Conservation (phyloP, 2,888 invertebrate species). For the Drosophila affinis region DNA sequence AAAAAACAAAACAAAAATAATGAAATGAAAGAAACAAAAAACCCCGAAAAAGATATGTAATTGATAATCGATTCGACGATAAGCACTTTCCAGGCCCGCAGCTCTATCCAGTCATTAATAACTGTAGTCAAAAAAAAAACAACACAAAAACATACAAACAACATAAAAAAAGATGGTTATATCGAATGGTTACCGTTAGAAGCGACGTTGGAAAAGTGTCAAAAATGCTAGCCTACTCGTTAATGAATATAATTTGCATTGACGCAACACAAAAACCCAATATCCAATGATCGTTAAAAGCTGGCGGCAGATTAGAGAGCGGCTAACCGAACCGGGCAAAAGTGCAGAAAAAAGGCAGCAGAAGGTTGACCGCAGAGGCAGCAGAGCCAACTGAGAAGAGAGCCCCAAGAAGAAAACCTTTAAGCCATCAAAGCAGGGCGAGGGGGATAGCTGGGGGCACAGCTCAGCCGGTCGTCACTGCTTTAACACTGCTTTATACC, state of each 20-base stretch:
- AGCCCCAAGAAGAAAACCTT: conserved; percentile 31
- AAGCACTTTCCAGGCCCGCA: conserved; percentile 50
- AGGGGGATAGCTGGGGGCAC: conserved; percentile 12
- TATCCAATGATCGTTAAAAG: conserved; percentile 52
- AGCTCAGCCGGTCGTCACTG: conserved; percentile 23
- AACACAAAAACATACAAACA: not conserved
- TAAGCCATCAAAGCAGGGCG: conserved; percentile 25
- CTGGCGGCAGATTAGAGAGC: conserved; percentile 64
- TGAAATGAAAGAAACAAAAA: conserved; percentile 7
- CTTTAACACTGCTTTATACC: conserved; percentile 44
- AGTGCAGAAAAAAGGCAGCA: conserved; percentile 44
- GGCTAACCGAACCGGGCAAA: conserved; percentile 35
- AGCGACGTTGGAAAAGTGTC: conserved; percentile 33
- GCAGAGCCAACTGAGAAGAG: not conserved
- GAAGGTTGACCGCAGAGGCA: conserved; percentile 24
- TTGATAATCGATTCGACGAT: conserved; percentile 60
- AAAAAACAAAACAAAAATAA: conserved; percentile 13
- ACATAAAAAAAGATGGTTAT: conserved; percentile 11
- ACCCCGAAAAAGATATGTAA: conserved; percentile 39
- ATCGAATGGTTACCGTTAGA: conserved; percentile 18
- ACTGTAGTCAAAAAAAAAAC: conserved; percentile 28
- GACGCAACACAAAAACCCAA: conserved; percentile 37
- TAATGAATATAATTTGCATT: conserved; percentile 42
- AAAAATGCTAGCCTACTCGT: conserved; percentile 31
- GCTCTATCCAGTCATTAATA: conserved; percentile 47